Conservation (phyloP, 1,140 invertebrate species). For the Zaprionus kolodkinae region DNA sequence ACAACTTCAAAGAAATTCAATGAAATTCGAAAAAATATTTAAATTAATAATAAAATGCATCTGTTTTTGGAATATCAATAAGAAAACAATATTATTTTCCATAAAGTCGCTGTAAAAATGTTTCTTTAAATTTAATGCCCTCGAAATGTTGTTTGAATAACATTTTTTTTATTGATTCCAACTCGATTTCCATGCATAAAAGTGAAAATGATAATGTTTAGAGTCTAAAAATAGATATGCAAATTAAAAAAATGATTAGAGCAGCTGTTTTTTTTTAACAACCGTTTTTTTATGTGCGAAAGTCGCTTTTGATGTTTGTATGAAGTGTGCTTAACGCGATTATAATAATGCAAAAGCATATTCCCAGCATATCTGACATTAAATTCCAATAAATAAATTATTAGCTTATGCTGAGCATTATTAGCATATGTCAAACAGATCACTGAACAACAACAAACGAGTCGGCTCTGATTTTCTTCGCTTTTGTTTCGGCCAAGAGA, state of each 20-base stretch:
- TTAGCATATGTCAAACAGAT: conserved; percentile 5
- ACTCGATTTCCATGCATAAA: conserved; percentile 37
- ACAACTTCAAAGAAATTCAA: neutral
- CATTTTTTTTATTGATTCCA: conserved; percentile 18
- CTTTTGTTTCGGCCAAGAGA: neutral
- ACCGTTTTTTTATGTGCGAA: conserved; percentile 60
- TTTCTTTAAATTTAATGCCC: too few relatives aligned
- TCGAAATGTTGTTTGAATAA: neutral
- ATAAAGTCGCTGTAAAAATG: too few relatives aligned
- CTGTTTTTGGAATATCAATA: too few relatives aligned
- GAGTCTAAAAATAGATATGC: conserved; percentile 54
- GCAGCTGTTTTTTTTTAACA: conserved; percentile 39
- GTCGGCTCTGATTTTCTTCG: neutral
- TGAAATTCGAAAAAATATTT: neutral
- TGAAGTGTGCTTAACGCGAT: conserved; percentile 25
- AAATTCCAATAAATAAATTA: conserved; percentile 19
- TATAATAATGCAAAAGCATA: conserved; percentile 23
- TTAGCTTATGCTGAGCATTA: neutral
- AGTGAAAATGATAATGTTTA: conserved; percentile 51
- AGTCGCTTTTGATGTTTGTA: conserved; percentile 35
- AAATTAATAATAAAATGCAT: too few relatives aligned
- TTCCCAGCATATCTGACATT: neutral
- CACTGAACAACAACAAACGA: neutral
- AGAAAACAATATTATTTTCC: too few relatives aligned
- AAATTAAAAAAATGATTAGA: conserved; percentile 54